Evolutionary conservation across 1,140 invertebrate genomes (phyloP).

Genomic region (Cylas formicarius): DNA sequence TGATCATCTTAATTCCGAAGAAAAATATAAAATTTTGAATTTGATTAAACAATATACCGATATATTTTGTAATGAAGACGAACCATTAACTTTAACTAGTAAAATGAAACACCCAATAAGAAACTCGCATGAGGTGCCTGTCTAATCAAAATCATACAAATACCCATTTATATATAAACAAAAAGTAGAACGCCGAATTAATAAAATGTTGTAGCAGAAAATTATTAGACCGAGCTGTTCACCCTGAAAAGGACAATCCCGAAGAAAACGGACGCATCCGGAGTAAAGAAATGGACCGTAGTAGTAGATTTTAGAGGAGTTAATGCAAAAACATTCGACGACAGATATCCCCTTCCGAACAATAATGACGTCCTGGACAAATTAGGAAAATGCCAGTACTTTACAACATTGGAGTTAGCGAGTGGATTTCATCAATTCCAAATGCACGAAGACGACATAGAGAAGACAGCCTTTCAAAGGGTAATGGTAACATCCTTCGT

Average conservation of each 20-base stretch:
- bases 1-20: conserved; percentile 11
- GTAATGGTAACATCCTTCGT: conserved; percentile 22
- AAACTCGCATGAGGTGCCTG: conserved; percentile 24
- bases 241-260: conserved; percentile 14
- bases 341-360: conserved; percentile 22
- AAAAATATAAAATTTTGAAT: conserved; percentile 13
- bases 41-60: conserved; percentile 15
- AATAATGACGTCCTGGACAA: conserved; percentile 37
- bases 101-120: conserved; percentile 24
- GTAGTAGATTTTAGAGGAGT: conserved; percentile 23
- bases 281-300: conserved; percentile 22
- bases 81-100: conserved; percentile 24
- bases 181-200: conserved; percentile 11
- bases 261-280: conserved; percentile 28
- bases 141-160: conserved; percentile 14
- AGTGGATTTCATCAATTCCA: conserved; percentile 17
- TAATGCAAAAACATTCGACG: conserved; percentile 22
- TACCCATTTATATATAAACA: conserved; percentile 7
- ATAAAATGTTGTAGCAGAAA: conserved; percentile 14
- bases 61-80: conserved; percentile 23
- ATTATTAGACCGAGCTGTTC: conserved; percentile 16
- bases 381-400: conserved; percentile 40
- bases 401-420: background rate
- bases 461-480: conserved; percentile 21
- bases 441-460: conserved; percentile 15